Base-by-base conservation (phyloP, 1,140 invertebrate species). In the Saxidomus purpurata region DNA sequence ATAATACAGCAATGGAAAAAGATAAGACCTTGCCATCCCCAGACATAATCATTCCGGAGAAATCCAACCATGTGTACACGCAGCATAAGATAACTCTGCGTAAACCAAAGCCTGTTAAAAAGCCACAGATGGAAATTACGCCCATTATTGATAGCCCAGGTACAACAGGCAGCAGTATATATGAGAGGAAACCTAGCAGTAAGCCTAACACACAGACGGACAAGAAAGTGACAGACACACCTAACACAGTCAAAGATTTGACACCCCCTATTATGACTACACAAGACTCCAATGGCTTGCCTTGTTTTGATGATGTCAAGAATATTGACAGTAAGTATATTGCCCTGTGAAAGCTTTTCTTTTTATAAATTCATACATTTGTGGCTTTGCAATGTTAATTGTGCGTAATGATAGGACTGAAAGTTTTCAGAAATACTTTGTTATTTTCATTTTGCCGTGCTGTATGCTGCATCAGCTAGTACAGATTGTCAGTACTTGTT, bases 21-120 rank as follows among this genome's bases (percentile, higher is more conserved):
- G 84, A 91, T 25, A 92, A 92, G 89, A 59, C 85, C 6, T 15
- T 81, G 38, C 59, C 55, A 28, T 31, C 76, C 6, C 89, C 74
- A 13, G 89, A 90, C 63, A 36, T 63, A 28, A 43, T 87, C 9
- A 87, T 86, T 38, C 86, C 89, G 28, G 93, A 93, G 91, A 93
- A 93, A 93, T 91, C 92, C 89, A 90, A 77, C 87, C 90, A 38
- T 11, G 38, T 34, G 1, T 43, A 83, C 25, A n/a, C 36, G 22
- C 69, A 77, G 15, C 82, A 84, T 63, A 88, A 87, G 55, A 47
- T 87, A 87, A 79, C 85, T n/a, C 43, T 87, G 34, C 63, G 85
- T 76, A 91, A 90, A 89, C 40, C 86, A 43, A 93, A 92, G 88
- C 84, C 91, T 85, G 89, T 89, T 85, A 91, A 85, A 90, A 89